Evolutionary conservation across 2,888 invertebrate species (phyloP).

Genomic region (Drosophila testacea): DNA sequence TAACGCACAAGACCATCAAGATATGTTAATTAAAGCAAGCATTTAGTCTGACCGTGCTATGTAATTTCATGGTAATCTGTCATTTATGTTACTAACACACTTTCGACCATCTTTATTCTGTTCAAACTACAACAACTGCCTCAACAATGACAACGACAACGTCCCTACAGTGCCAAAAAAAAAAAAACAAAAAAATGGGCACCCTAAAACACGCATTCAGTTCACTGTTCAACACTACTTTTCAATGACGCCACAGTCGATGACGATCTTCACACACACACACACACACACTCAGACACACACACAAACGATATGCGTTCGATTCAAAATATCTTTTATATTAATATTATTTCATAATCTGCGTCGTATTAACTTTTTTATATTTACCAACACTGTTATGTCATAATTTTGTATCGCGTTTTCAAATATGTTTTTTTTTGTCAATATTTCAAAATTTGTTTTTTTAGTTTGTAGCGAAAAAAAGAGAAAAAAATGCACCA

Average conservation of each 20-base stretch:
- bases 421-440: background rate
- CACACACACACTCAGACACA: slow-evolving; percentile 14
- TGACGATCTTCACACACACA: slow-evolving; percentile 39
- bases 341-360: slow-evolving; percentile 7
- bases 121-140: slow-evolving; percentile 57
- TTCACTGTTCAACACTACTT: slow-evolving; percentile 32
- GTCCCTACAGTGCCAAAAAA: slow-evolving; percentile 43
- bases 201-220: slow-evolving; percentile 1
- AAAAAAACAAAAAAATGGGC: slow-evolving; percentile 16
- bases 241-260: slow-evolving; percentile 22
- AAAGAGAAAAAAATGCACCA: slow-evolving; percentile 17
- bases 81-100: slow-evolving; percentile 3
- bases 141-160: slow-evolving; percentile 12
- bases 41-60: slow-evolving; percentile 14
- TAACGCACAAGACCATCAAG: slow-evolving; percentile 42
- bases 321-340: slow-evolving; percentile 15
- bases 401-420: background rate
- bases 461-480: slow-evolving; percentile 46
- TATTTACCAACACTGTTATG: slow-evolving; percentile 12
- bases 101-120: slow-evolving; percentile 26
- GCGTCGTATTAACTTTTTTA: slow-evolving; percentile 21
- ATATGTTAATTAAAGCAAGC: slow-evolving; percentile 10
- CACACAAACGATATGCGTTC: slow-evolving; percentile 27
- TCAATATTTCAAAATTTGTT: slow-evolving; percentile 16
- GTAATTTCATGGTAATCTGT: background rate